Percentiles rank a stretch among this genome's conserved stretches.
phyloP scores from a whole-genome alignment of 1,140 invertebrate species.

The Leguminivora glycinivorella region DNA sequence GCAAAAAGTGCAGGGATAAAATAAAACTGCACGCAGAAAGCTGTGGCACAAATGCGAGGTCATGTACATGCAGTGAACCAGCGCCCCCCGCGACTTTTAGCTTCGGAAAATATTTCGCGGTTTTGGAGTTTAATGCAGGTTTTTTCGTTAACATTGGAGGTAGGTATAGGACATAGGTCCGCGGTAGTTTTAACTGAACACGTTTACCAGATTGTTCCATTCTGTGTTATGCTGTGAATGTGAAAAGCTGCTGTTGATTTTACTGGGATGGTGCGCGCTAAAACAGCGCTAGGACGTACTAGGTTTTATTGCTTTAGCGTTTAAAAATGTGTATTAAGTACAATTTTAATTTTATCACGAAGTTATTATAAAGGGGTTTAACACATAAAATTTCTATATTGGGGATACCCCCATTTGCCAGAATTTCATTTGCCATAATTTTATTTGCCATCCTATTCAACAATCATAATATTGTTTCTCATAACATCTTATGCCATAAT shows the following conservation, averaged over 20 bases:
- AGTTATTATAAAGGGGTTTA: too few relatives aligned
- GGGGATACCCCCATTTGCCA: too few relatives aligned
- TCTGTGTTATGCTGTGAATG: neutral
- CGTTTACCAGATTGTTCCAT: conserved; percentile 18
- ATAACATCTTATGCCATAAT: too few relatives aligned
- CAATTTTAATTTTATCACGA: too few relatives aligned
- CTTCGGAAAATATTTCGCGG: conserved; percentile 49
- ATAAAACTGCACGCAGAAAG: conserved; percentile 51
- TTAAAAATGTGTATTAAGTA: too few relatives aligned
- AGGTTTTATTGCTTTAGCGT: too few relatives aligned
- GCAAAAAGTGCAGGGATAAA: conserved; percentile 57
- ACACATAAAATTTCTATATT: too few relatives aligned
- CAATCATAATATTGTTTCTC: too few relatives aligned
- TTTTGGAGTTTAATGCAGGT: conserved; percentile 32
- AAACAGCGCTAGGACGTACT: neutral
- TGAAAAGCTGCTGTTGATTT: neutral
- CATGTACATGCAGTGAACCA: conserved; percentile 48
- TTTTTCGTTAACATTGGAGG: conserved; percentile 7
- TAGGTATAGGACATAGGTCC: neutral
- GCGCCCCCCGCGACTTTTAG: conserved; percentile 55
- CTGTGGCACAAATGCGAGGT: conserved; percentile 47
- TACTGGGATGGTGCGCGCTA: neutral
- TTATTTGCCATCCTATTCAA: too few relatives aligned
- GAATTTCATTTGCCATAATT: too few relatives aligned
- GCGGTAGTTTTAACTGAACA: conserved; percentile 10